Base-by-base conservation (phyloP, 92 coral and sea anemone species). In the Zoanthus solanderi region DNA sequence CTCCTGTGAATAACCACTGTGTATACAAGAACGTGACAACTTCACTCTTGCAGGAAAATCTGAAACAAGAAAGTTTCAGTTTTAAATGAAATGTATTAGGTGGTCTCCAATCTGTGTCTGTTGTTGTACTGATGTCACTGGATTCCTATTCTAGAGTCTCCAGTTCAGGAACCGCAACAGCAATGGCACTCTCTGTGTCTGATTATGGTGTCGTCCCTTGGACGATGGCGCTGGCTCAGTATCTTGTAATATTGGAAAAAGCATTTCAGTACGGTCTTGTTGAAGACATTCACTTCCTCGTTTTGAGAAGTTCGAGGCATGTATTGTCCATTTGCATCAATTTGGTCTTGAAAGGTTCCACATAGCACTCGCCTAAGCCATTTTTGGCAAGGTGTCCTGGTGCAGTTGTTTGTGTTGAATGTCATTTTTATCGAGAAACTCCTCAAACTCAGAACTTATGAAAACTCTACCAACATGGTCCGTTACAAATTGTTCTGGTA, bases 401-500 rank as follows among this genome's bases (percentile, higher is more conserved):
- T 18, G 34, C 34, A 6, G 53, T 72, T 9, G 77, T 34, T 23
- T 72, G 32, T 72, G 83, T 1, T 56, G 83, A 34, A 78, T 78
- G 68, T 34, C 53, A 56, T 78, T 78, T 31, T 10, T 50, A 23
- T 15, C 30, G 32, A 54, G 50, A 56, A 78, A 90, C 52, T 75
- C 67, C 87, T 81, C 79, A 50, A 90, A 74, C 72, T 87, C 90
- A 11, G 78, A 82, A 67, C 88, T 86, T 46, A 85, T 86, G 37
- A 91, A 84, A n/a, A n/a, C n/a, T 12, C 72, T 79, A 74, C 68
- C 83, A 12, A 88, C 86, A 37, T 87, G 87, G 30, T 88, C 94
- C 3, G 89, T 67, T 12, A 91, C 92, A 29, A 91, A 28, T 84
- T 85, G 92, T 61, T 91, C 87, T 7, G 78, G 90, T 69, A 84